Evolutionary conservation across 1,140 invertebrate genomes (phyloP).

Genomic region (Drosophila pectinifera): DNA sequence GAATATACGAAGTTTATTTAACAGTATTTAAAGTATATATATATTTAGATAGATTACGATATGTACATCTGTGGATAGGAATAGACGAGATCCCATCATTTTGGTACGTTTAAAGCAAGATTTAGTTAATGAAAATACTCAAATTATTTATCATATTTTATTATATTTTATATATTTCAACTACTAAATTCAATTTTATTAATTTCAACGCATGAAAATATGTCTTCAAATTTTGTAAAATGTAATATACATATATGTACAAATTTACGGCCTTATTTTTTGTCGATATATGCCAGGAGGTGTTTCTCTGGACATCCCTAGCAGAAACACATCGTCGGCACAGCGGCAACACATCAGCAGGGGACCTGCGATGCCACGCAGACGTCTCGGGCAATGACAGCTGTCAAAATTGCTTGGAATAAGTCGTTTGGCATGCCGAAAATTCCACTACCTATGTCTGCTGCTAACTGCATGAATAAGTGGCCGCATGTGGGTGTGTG

Average conservation of each 20-base stretch:
- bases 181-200: too few species aligned
- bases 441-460: slow-evolving; percentile 48
- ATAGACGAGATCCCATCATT: too few species aligned
- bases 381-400: slow-evolving; percentile 70
- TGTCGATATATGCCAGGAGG: background rate
- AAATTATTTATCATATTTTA: too few species aligned
- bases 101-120: too few species aligned
- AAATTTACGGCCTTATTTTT: background rate
- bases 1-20: too few species aligned
- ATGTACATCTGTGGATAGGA: too few species aligned
- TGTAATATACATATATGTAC: background rate
- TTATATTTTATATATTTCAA: too few species aligned
- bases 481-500: slow-evolving; percentile 41
- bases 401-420: slow-evolving; percentile 77
- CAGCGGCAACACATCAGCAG: slow-evolving; percentile 41
- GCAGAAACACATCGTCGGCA: slow-evolving; percentile 1
- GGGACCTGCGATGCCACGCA: slow-evolving; percentile 46
- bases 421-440: slow-evolving; percentile 72
- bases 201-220: background rate
- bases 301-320: slow-evolving; percentile 1
- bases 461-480: slow-evolving; percentile 69
- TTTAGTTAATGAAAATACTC: too few species aligned
- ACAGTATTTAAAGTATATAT: too few species aligned
- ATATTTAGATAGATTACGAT: too few species aligned
- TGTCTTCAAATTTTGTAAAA: background rate